Evolutionary conservation across 2,888 invertebrate genomes (phyloP).

Genomic region (Arge pagana): DNA sequence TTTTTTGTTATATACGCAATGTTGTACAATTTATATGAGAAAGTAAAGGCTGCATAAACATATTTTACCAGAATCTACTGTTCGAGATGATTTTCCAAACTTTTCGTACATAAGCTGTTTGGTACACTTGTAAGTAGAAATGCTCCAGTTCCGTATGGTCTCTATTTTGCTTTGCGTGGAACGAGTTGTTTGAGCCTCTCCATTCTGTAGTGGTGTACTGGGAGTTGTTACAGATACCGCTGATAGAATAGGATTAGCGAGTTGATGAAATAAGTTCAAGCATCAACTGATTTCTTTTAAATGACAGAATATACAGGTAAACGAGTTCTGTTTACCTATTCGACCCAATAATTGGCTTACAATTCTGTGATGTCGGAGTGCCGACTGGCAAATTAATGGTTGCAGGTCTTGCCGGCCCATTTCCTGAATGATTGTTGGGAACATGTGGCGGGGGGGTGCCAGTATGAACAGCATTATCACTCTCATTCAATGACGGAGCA

Average conservation of each 20-base stretch:
- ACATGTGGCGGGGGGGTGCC: conserved; percentile 68
- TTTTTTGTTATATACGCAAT: neutral
- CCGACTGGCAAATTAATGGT: conserved; percentile 72
- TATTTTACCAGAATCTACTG: conserved; percentile 78
- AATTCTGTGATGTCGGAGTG: conserved; percentile 63
- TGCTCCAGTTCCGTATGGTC: conserved; percentile 93
- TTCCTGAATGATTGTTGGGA: conserved; percentile 45
- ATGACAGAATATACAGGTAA: too few relatives aligned
- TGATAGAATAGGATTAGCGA: conserved; percentile 27
- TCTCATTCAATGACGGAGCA: conserved; percentile 77
- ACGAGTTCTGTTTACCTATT: too few relatives aligned
- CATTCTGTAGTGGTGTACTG: conserved; percentile 67
- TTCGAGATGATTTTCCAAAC: conserved; percentile 90
- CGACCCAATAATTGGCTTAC: conserved; percentile 38
- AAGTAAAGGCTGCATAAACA: neutral
- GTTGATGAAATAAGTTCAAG: conserved; percentile 6
- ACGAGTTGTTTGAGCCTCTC: conserved; percentile 68
- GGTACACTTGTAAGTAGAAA: conserved; percentile 98
- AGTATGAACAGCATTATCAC: conserved; percentile 74
- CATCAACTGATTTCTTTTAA: neutral
- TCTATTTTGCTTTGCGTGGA: conserved; percentile 85
- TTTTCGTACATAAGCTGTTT: conserved; percentile 96
- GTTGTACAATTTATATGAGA: neutral
- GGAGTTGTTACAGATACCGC: conserved; percentile 55
- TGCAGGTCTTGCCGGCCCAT: conserved; percentile 66